These are phyloP conservation scores for Pseudoips prasinana DNA, from an alignment of 2,888 invertebrate species.

Conservation along the genomic window DNA sequence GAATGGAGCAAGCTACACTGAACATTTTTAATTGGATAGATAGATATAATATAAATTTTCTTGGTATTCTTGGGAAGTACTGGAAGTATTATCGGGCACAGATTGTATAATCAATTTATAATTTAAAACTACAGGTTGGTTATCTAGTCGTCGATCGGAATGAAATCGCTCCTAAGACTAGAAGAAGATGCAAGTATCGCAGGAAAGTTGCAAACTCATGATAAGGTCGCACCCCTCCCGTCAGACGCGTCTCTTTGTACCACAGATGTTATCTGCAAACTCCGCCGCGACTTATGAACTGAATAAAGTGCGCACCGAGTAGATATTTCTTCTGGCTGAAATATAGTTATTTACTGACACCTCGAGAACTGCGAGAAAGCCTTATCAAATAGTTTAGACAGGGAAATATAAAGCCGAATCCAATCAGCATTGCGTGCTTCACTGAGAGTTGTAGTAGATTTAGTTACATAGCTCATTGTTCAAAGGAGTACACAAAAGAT, in stretches of 20 bases:
- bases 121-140: too few species aligned
- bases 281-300: conserved; percentile 53
- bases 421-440: too few species aligned
- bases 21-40: too few species aligned
- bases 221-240: conserved; percentile 50
- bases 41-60: too few species aligned
- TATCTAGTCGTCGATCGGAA: conserved; percentile 28
- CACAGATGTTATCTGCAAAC: conserved; percentile 59
- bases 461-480: too few species aligned
- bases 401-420: conserved; percentile 24
- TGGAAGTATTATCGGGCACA: too few species aligned
- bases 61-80: too few species aligned
- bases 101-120: too few species aligned
- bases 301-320: conserved; percentile 44
- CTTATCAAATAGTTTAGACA: conserved; percentile 34
- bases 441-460: too few species aligned
- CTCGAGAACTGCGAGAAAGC: conserved; percentile 34
- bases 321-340: conserved; percentile 39
- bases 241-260: conserved; percentile 46
- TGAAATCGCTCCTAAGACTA: conserved; percentile 19
- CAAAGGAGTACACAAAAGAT: too few species aligned
- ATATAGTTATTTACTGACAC: conserved; percentile 37
- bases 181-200: conserved; percentile 32
- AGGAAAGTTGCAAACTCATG: conserved; percentile 42
- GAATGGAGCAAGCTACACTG: too few species aligned